Evolutionary conservation across 2,888 invertebrate genomes (phyloP), one percentile per base, ranked within the genome.

Genomic region (Rhagonycha lutea): DNA sequence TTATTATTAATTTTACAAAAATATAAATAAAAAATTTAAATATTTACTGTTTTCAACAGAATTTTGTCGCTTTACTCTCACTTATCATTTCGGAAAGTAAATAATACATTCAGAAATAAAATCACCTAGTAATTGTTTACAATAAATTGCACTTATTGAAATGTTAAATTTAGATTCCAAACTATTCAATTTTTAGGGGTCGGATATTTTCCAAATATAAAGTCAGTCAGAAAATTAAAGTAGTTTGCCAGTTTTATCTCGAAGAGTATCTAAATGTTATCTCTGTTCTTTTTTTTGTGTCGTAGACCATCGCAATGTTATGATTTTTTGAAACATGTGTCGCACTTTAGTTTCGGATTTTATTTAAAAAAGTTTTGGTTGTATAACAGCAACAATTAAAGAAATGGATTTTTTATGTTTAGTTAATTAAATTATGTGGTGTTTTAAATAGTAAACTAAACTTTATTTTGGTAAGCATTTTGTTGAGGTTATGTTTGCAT

Each of bases 401-500:
- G n/a, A n/a, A 47, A 47, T 47, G 47, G 47, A 47, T 47, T 47
- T 47, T 47, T n/a, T 47, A 47, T 47, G 47, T 47, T 47, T 47
- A 47, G 47, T 47, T 47, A n/a, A 47, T 47, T 47, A 47, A 47
- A n/a, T 47, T n/a, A 14, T 61, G 70, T 70, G 70, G 4, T 18
- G 18, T 62, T 61, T 61, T 63, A 65, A 62, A 28, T 69, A 47
- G 26, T 73, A 47, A 32, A 69, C 65, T 60, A 60, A 63, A n/a
- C 63, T 70, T 47, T 24, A 62, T 70, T 67, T 63, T 65, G 69
- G 74, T 70, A 70, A 74, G 74, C 70, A 29, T 61, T 14, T 24
- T 18, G 28, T 70, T 71, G 74, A 74, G 74, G 74, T 74, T 74
- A 74, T 74, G 74, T 74, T 74, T 69, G 69, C 24, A 32, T 74